Base-by-base conservation (phyloP, 2,113 vertebrate genomes). In the Gymnogyps californianus region DNA sequence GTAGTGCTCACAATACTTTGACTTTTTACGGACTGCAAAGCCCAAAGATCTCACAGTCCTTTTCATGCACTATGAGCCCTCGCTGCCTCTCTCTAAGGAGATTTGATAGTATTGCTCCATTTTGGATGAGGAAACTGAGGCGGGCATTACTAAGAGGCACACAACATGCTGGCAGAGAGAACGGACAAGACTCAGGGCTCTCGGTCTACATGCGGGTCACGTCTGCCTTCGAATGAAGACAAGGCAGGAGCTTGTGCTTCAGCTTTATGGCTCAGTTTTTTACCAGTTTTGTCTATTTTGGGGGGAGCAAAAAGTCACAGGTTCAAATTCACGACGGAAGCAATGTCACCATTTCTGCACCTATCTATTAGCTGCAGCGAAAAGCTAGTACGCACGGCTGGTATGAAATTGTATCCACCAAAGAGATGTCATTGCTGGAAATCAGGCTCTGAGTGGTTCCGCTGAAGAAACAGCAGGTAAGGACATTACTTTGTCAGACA, bases 371-470 rank as follows among this genome's bases (percentile, higher is more conserved):
- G 9, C 7, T 19, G n/a, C 24, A 57, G 13, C 15, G 17, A 6
- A 46, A 57, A 83, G 9, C 25, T 64, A 34, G 14, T 28, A 52
- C 1, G 1, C 34, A 49, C 0, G 2, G 11, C 19, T 0, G 0
- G 29, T 10, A 6, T 26, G 49, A 58, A 70, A 21, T 19, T 25
- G 7, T 32, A 49, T 11, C 12, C 22, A 69, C 57, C 26, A 49
- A 40, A 74, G 32, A 78, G 47, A 58, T 34, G 54, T 17, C 36
- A 22, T 25, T 36, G 21, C 29, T 64, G 40, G 29, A 70, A 95
- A 52, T 54, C 26, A 47, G 13, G 5, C 7, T 58, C 14, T 77
- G 8, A 28, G 21, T 32, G 12, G 46, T 76, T 65, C 44, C 74
- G 8, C 13, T 58, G 64, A 36, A 65, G 51, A 57, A 84, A 46